phyloP scores from a whole-genome alignment of 23 tunicate species.

The Pegea sp. region DNA sequence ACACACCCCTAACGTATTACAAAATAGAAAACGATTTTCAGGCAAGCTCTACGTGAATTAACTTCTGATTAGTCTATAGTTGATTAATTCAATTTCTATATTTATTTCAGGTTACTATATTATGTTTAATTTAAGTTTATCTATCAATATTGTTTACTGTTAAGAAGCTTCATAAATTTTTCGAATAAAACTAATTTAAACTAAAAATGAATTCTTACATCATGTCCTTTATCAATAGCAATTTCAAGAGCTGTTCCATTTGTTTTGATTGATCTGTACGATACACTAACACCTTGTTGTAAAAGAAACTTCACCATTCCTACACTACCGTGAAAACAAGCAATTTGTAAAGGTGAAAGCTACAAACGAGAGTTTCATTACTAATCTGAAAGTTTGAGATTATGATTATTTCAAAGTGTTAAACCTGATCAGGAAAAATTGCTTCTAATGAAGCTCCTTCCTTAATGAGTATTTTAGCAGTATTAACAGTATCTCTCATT shows the following conservation, averaged over 20 bases:
- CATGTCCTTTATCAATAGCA: neutral
- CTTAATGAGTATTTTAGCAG: neutral
- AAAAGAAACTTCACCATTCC: conserved; percentile 14
- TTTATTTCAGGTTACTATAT: too few relatives aligned
- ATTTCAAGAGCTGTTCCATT: neutral
- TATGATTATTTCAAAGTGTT: neutral
- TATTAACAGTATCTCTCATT: neutral
- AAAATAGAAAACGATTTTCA: too few relatives aligned
- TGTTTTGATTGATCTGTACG: neutral
- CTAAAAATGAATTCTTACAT: too few relatives aligned
- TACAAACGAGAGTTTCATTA: neutral
- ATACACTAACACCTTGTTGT: conserved; percentile 9
- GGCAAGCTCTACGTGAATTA: too few relatives aligned
- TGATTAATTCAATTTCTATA: too few relatives aligned
- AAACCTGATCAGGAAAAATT: neutral
- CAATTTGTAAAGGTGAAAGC: conserved; percentile 11
- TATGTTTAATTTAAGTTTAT: too few relatives aligned
- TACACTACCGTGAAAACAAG: conserved; percentile 14
- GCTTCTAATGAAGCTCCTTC: neutral
- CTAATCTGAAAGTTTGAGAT: neutral
- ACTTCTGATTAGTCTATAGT: too few relatives aligned
- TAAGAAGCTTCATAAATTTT: too few relatives aligned
- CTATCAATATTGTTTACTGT: too few relatives aligned
- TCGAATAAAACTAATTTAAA: too few relatives aligned
- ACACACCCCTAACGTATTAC: conserved; percentile 28